Conservation (phyloP, 2,888 invertebrate species). For the Hybos culiciformis region DNA sequence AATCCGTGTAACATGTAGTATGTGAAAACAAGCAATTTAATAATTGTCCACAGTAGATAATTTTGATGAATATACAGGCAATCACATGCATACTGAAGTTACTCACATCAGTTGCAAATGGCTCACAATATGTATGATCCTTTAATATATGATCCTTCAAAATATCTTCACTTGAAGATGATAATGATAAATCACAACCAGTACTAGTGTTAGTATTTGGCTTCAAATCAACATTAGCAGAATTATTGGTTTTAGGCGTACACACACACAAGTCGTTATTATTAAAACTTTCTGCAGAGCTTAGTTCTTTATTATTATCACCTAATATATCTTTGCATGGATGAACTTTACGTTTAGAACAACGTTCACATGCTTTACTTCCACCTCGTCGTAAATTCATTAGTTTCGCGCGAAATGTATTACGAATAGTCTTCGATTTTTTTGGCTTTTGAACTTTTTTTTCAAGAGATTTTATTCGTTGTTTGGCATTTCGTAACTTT, state of each 20-base stretch:
- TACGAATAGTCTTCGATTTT: slow-evolving; percentile 30
- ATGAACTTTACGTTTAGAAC: slow-evolving; percentile 32
- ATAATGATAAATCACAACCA: slow-evolving; percentile 18
- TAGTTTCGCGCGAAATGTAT: slow-evolving; percentile 32
- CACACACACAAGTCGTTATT: slow-evolving; percentile 29
- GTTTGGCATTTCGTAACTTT: not conserved
- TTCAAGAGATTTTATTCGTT: not conserved
- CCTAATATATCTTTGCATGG: slow-evolving; percentile 31
- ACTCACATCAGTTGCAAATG: slow-evolving; percentile 34
- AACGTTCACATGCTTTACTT: slow-evolving; percentile 27
- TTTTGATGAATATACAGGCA: not conserved
- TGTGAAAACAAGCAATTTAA: too few relatives aligned
- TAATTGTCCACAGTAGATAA: not conserved
- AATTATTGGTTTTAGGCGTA: slow-evolving; percentile 14
- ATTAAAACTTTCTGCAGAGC: not conserved
- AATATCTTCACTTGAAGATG: slow-evolving; percentile 22
- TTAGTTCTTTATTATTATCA: slow-evolving; percentile 31
- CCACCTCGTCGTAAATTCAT: slow-evolving; percentile 29
- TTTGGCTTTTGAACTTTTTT: slow-evolving; percentile 31
- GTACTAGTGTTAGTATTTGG: slow-evolving; percentile 11
- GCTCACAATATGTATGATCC: slow-evolving; percentile 33
- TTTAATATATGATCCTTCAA: slow-evolving; percentile 29
- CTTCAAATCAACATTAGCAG: slow-evolving; percentile 13
- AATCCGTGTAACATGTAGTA: too few relatives aligned
- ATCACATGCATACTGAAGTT: slow-evolving; percentile 7